These are phyloP conservation scores for Anaspis maculata DNA, from an alignment of 2,888 invertebrate species.

Conservation along the genomic window DNA sequence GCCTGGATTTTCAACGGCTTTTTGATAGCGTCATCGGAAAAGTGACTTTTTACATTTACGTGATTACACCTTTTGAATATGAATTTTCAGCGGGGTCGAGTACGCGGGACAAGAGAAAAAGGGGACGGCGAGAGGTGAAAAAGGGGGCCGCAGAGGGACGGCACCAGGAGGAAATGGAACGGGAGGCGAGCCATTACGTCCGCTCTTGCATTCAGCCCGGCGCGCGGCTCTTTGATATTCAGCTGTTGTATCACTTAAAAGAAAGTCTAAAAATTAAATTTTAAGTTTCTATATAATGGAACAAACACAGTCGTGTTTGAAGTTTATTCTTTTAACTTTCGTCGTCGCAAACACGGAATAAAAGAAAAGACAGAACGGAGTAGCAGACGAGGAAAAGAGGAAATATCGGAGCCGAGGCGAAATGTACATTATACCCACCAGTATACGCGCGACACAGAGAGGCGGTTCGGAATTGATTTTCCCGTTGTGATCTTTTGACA, in stretches of 20 bases:
- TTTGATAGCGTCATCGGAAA: constrained; percentile 10
- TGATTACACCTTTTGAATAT: constrained; percentile 11
- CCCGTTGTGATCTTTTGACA: too few species aligned
- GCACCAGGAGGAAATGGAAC: too few species aligned
- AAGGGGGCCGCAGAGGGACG: too few species aligned
- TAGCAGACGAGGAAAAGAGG: too few species aligned
- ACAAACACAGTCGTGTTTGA: constrained; percentile 17
- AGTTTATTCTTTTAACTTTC: constrained; percentile 16
- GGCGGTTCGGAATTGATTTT: too few species aligned
- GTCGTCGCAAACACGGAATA: constrained; percentile 5
- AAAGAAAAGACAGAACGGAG: constrained; percentile 1
- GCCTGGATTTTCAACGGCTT: constrained; percentile 9
- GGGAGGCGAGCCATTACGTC: not conserved
- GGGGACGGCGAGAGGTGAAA: too few species aligned
- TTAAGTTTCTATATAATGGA: constrained; percentile 16
- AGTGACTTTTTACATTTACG: constrained; percentile 7
- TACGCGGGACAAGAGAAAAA: not conserved
- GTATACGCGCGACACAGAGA: too few species aligned
- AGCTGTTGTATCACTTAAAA: constrained; percentile 13
- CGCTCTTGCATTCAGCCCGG: constrained; percentile 4
- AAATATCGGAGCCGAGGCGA: too few species aligned
- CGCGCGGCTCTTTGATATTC: constrained; percentile 13
- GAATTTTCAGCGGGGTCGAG: too few species aligned
- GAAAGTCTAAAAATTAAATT: constrained; percentile 17
- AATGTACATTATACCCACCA: too few species aligned